Evolutionary conservation across 92 coral and sea anemone genomes (phyloP), one percentile per base, ranked within the genome.

Genomic region (Porites cylindrica): DNA sequence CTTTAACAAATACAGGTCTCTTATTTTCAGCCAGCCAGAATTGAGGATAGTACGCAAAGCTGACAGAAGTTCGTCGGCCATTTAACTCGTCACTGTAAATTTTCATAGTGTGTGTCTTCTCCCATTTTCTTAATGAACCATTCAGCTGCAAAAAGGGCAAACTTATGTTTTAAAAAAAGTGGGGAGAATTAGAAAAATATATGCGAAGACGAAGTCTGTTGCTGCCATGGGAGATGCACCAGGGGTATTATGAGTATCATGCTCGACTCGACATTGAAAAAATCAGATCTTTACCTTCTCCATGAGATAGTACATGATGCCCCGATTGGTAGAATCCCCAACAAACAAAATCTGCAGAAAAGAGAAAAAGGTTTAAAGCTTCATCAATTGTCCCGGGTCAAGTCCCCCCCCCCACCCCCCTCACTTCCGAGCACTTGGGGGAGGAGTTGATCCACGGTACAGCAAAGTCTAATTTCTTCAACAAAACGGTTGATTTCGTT

Each of bases 21-120:
- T 85, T 88, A 47, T 91, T 87, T 18, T 83, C 67, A 10, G 96
- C 92, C 21, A 91, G 84, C 98, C 98, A 95, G 83, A 93, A 95
- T 90, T 95, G 98, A 32, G 98, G 98, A 54, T 93, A 93, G 76
- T 95, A 95, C 10, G 98, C 98, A 70, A 90, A 95, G 78, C 98
- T 95, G 74, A 95, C 96, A 10, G 98, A 91, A 47, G 98, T 95
- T 8, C 92, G 91, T 19, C 88, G 86, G 32, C 89, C 93, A 82
- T 92, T 95, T 19, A 95, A 76, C 75, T 92, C 91, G 58, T 94
- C 89, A 78, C 93, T 88, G 78, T 90, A 95, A n/a, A 91, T 83
- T 77, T 88, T 91, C 96, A 93, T 95, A 6, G 93, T 81, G 79
- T 95, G 98, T 6, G 98, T 95, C 81, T 93, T 93, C 19, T 93